Evolutionary conservation across 2,113 vertebrate species (phyloP).

Genomic region (Nannospalax galili): DNA sequence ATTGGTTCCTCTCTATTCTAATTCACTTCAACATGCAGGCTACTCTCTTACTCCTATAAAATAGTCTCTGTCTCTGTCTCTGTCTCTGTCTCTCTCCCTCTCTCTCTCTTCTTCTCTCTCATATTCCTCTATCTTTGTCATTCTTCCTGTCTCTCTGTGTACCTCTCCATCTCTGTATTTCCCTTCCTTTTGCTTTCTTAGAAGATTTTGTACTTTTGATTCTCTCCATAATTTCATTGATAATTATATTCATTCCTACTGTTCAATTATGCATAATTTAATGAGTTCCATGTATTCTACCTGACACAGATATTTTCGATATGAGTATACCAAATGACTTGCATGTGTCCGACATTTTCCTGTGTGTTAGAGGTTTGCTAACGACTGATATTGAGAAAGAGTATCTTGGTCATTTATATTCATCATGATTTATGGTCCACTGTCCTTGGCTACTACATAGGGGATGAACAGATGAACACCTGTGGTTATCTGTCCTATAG

Average conservation of each 20-base stretch:
- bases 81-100: neutral
- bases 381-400: neutral
- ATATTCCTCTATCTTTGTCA: neutral
- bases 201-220: neutral
- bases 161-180: neutral
- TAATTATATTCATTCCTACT: neutral
- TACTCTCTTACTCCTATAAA: neutral
- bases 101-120: neutral
- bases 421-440: neutral
- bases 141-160: no score
- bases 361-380: neutral
- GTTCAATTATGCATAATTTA: neutral
- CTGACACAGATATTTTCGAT: neutral
- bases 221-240: neutral
- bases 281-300: neutral
- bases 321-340: neutral
- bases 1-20: neutral
- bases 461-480: no score
- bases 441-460: neutral
- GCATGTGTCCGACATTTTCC: no score
- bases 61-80: neutral
- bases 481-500: neutral
- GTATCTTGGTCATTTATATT: neutral
- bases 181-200: neutral
- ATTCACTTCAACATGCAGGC: neutral